Base-by-base conservation (phyloP, 2,888 invertebrate genomes). In the Dilophus febrilis region DNA sequence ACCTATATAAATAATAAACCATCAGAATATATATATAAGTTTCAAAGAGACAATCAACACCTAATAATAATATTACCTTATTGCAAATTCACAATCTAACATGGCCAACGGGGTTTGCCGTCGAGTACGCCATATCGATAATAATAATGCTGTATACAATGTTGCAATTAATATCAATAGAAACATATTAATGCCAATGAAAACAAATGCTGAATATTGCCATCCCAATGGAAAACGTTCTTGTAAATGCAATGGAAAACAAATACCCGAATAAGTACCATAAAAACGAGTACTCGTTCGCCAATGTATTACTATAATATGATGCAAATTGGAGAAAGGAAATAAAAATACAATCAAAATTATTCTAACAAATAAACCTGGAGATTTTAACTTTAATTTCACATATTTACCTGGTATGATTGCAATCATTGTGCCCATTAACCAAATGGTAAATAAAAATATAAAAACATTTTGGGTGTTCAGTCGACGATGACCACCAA, bases 141-240 rank as follows among this genome's bases (percentile, higher is more conserved):
- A 54, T 45, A 77, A 72, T 59, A 80, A 68, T 1, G 69, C 69
- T 7, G 64, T 59, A 53, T 80, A 79, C 1, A 71, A 64, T 41
- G 68, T 53, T 1, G 68, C 65, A 47, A 76, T 74, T 46, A 70
- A 63, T 10, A 74, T 31, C 40, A 77, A 55, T 42, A 74, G 64
- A 22, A 66, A 49, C 8, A 71, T 61, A 55, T 80, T 79, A 16
- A 79, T 54, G 14, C 75, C 77, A 19, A 79, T 59, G 50, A 78
- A 76, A 44, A 80, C 68, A 50, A 78, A 72, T 0, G 76, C 71
- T 2, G 78, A 78, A 51, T 77, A 80, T 51, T 78, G 66, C 78
- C 78, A 80, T 14, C 80, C 79, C 18, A 70, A 50, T 3, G 71
- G 64, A 54, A 64, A 78, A 1, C 76, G 72, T 44, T 79, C 75